phyloP scores from a whole-genome alignment of 2,888 invertebrate species.

The Xanthia togata region DNA sequence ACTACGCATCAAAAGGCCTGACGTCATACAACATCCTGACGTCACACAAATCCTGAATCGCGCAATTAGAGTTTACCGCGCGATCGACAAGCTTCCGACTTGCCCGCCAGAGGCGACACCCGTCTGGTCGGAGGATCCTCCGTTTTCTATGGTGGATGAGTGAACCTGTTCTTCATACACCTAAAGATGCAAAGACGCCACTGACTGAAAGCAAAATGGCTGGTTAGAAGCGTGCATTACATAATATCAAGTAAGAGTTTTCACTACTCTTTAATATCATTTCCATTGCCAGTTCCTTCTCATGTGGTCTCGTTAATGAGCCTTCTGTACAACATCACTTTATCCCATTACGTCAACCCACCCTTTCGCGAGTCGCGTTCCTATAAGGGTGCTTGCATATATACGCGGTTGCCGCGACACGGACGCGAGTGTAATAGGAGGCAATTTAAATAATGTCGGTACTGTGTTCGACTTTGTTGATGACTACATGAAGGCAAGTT shows the following conservation, averaged over 20 bases:
- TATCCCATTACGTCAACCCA: constrained; percentile 36
- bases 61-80: no score
- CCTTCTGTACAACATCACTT: constrained; percentile 39
- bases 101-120: no score
- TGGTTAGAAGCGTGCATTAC: neutral
- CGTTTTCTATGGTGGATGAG: no score
- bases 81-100: no score
- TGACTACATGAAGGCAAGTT: constrained; percentile 20
- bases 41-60: no score
- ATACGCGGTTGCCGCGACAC: constrained; percentile 43
- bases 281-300: neutral
- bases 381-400: constrained; percentile 47
- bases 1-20: no score
- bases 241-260: neutral
- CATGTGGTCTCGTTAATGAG: constrained; percentile 24
- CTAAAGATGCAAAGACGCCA: no score
- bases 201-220: neutral
- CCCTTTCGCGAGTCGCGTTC: constrained; percentile 21
- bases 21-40: no score
- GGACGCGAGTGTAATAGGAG: constrained; percentile 46
- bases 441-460: constrained; percentile 60
- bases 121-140: no score
- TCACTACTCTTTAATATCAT: neutral
- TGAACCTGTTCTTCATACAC: no score
- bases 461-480: constrained; percentile 38